These are phyloP conservation scores for Luperina testacea DNA, from an alignment of 2,888 invertebrate genomes.

Conservation along the genomic window DNA sequence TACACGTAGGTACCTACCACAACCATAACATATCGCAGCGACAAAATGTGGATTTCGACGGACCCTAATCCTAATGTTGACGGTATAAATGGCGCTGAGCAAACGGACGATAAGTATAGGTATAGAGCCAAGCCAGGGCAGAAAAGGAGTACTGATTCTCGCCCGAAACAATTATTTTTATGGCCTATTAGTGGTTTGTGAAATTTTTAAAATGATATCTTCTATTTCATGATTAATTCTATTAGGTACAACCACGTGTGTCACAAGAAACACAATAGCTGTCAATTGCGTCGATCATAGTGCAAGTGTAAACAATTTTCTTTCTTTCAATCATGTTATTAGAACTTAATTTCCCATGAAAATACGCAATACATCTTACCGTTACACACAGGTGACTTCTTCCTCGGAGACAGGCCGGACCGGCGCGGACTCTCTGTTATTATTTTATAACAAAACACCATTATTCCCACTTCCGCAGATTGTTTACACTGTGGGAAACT, in stretches of 20 bases:
- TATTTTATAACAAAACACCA: slow-evolving; percentile 88
- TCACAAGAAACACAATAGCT: background rate
- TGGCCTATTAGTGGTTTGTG: background rate
- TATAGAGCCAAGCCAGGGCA: background rate
- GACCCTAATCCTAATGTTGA: background rate
- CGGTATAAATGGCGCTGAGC: background rate
- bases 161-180: background rate
- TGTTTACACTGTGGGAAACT: slow-evolving; percentile 67
- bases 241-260: background rate
- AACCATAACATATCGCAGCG: too few relatives aligned
- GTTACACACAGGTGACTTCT: slow-evolving; percentile 67
- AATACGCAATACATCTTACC: slow-evolving; percentile 63
- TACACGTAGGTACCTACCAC: too few relatives aligned
- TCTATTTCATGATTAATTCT: background rate
- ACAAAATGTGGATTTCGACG: too few relatives aligned
- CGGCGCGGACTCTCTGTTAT: slow-evolving; percentile 83
- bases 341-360: background rate
- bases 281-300: background rate
- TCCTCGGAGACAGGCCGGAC: slow-evolving; percentile 77
- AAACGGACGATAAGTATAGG: background rate
- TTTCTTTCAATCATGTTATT: background rate
- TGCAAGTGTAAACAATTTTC: background rate
- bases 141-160: background rate
- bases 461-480: slow-evolving; percentile 72
- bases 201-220: background rate